phyloP scores from a whole-genome alignment of 1,140 invertebrate genomes.

The Mya arenaria region DNA sequence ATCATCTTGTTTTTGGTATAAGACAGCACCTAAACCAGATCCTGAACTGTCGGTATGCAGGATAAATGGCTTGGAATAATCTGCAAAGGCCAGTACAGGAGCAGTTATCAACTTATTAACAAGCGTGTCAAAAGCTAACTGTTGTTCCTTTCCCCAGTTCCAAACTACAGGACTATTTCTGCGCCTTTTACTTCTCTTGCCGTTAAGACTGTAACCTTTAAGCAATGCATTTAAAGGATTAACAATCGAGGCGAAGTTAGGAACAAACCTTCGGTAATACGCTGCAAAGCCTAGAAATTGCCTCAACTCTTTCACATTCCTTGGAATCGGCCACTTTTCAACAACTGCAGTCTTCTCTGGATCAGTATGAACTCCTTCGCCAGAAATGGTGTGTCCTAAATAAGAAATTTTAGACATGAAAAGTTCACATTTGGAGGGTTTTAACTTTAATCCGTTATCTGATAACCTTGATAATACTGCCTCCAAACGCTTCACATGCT shows the following conservation, averaged over 20 bases:
- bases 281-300: constrained; percentile 23
- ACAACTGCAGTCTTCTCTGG: constrained; percentile 8
- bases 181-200: background rate
- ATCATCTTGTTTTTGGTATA: constrained; percentile 63
- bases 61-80: constrained; percentile 53
- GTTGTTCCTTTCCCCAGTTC: constrained; percentile 18
- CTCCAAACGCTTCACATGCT: background rate
- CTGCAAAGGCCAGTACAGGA: constrained; percentile 2
- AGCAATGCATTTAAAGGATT: constrained; percentile 23
- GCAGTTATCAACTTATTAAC: background rate
- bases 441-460: background rate
- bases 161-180: constrained; percentile 10
- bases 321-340: constrained; percentile 33
- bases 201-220: constrained; percentile 1
- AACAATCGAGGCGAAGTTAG: constrained; percentile 13
- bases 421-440: constrained; percentile 14
- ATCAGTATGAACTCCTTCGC: background rate
- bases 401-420: background rate
- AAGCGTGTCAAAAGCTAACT: background rate
- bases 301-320: constrained; percentile 13
- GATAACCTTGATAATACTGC: background rate
- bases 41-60: constrained; percentile 59
- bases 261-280: constrained; percentile 21
- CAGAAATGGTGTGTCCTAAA: background rate
- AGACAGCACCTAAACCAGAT: constrained; percentile 68